Base-by-base conservation (phyloP, 2,888 invertebrate species). In the Idaea dimidiata region DNA sequence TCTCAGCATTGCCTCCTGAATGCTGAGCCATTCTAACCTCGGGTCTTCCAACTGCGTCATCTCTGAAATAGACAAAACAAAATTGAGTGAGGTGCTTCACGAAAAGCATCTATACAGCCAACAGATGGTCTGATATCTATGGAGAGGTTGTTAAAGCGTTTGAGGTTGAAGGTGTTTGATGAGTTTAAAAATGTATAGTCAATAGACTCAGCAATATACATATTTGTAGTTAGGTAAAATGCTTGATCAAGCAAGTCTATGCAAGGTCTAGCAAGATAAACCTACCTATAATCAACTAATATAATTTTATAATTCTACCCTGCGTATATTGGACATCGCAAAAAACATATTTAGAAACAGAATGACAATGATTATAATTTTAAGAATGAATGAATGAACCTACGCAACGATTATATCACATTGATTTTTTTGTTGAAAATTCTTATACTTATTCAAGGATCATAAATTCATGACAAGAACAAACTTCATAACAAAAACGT, bases 1-100 rank as follows among this genome's bases (percentile, higher is more conserved):
- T 87, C 97, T 95, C 86, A 99, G 94, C 99, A 99, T 99, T 72
- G 96, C 96, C 93, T 99, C 98, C 93, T 99, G 99, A 78, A 98
- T 96, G 79, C 96, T 96, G 82, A 98, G 95, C 99, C 99, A 99
- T 95, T 98, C 98, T 92, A 97, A 94, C 80, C 99, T 94, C 69
- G 99, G 99, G 91, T 99, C 99, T 93, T 99, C 99, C 70, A 99
- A 93, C 92, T 99, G 99, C 83, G 98, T 99, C 81, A 96, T 96
- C 94, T 98, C 98, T 98, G 94, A 54, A 94, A 71, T 10, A 89
- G 72, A 82, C 79, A 61, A 65, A 67, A 60, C 64, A 24, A 56
- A 54, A 33, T 43, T 24, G 16, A 32, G 17, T 54, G 43, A n/a
- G n/a, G 58, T 32, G 14, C 16, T 43, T 43, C 10, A 43, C 1